phyloP scores from a whole-genome alignment of 1,140 invertebrate species.

The Drosophila subobscura region DNA sequence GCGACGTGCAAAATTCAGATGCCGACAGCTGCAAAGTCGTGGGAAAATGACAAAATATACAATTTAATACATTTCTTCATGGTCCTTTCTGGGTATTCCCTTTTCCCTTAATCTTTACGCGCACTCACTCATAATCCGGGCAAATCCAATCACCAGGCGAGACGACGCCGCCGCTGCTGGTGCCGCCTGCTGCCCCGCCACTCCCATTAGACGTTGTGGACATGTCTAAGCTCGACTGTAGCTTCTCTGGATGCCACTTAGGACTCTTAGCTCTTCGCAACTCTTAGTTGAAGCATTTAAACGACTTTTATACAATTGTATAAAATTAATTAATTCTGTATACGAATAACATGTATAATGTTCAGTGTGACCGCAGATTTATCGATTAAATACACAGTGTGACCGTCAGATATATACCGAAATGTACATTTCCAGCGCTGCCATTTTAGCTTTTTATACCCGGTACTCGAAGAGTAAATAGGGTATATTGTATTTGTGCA shows the following conservation, averaged over 20 bases:
- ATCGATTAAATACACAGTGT: too few relatives aligned
- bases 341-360: constrained; percentile 38
- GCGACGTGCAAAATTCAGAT: constrained; percentile 97
- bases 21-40: constrained; percentile 90
- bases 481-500: too few relatives aligned
- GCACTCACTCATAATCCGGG: constrained; percentile 84
- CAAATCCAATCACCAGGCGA: constrained; percentile 86
- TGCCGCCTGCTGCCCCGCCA: constrained; percentile 27
- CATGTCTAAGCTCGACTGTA: constrained; percentile 42
- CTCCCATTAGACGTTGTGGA: constrained; percentile 56
- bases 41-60: constrained; percentile 38
- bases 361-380: constrained; percentile 23
- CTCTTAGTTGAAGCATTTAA: constrained; percentile 40
- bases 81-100: constrained; percentile 16
- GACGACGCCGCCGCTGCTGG: constrained; percentile 45
- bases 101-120: constrained; percentile 60
- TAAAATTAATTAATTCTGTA: constrained; percentile 51
- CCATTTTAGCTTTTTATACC: too few relatives aligned
- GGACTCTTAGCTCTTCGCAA: constrained; percentile 6
- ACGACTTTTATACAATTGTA: constrained; percentile 47
- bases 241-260: constrained; percentile 8
- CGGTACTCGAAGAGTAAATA: too few relatives aligned
- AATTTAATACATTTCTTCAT: constrained; percentile 42
- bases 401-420: too few relatives aligned
- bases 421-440: too few relatives aligned